Evolutionary conservation across 2,797 vertebrate genomes (phyloP).

Genomic region (Crenichthys baileyi): DNA sequence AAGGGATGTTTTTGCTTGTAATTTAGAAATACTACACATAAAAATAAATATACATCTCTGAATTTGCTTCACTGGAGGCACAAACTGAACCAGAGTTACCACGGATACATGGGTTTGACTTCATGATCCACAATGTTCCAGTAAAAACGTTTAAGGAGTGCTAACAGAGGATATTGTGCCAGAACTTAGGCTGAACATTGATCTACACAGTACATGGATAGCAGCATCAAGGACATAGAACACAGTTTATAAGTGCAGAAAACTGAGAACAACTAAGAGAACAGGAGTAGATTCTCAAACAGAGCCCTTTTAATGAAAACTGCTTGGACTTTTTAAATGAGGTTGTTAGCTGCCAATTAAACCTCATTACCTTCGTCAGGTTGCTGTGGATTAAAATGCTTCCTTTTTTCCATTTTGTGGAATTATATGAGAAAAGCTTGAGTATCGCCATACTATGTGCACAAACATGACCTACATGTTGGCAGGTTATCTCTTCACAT

Average conservation of each 20-base stretch:
- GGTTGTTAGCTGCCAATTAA: neutral
- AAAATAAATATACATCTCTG: constrained; percentile 16
- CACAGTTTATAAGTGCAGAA: constrained; percentile 60
- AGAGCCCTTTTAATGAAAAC: neutral
- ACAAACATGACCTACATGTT: neutral
- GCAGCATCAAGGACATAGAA: constrained; percentile 66
- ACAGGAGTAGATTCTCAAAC: constrained; percentile 54
- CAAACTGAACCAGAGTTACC: constrained; percentile 38
- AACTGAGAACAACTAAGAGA: constrained; percentile 34
- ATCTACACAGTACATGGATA: constrained; percentile 63
- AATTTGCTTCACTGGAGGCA: constrained; percentile 29
- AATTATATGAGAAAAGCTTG: neutral
- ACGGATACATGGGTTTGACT: neutral
- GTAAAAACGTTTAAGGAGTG: neutral
- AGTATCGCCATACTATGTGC: neutral
- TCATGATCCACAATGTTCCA: neutral
- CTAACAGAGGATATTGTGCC: constrained; percentile 14
- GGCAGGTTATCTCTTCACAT: neutral
- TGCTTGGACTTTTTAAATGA: neutral
- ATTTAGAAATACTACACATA: neutral
- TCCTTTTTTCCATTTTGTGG: neutral
- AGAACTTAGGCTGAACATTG: constrained; percentile 62
- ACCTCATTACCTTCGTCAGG: neutral
- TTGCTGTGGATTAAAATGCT: neutral
- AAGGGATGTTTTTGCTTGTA: neutral